Conservation (phyloP, 2,113 vertebrate species). For the Argyrosomus japonicus region DNA sequence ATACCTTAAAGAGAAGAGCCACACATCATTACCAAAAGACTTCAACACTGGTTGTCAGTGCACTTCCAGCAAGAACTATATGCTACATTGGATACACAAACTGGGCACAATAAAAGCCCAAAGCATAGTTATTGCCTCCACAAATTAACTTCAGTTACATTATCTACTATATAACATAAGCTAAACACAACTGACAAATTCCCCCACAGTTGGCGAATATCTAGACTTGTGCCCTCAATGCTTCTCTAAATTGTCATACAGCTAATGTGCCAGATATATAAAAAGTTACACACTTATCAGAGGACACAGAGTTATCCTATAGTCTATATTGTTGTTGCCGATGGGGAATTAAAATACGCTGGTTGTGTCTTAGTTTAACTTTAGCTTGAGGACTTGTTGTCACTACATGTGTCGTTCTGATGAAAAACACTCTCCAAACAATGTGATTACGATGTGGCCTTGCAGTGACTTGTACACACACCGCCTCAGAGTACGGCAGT, state of each 20-base stretch:
- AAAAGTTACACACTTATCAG: slow-evolving; percentile 36
- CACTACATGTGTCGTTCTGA: slow-evolving; percentile 70
- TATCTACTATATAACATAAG: slow-evolving; percentile 29
- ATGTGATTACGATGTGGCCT: slow-evolving; percentile 66
- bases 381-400: slow-evolving; percentile 66
- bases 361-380: slow-evolving; percentile 34
- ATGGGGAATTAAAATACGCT: slow-evolving; percentile 27
- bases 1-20: slow-evolving; percentile 20
- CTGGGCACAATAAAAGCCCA: slow-evolving; percentile 16
- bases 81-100: slow-evolving; percentile 8
- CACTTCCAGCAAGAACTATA: background rate
- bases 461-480: slow-evolving; percentile 52
- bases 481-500: slow-evolving; percentile 54
- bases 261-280: background rate
- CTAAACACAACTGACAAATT: slow-evolving; percentile 33
- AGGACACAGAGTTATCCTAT: slow-evolving; percentile 49
- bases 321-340: slow-evolving; percentile 26
- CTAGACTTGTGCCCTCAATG: slow-evolving; percentile 3
- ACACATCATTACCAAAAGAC: slow-evolving; percentile 18
- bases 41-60: slow-evolving; percentile 2
- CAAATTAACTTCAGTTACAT: slow-evolving; percentile 37
- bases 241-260: slow-evolving; percentile 26
- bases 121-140: slow-evolving; percentile 24
- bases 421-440: slow-evolving; percentile 58
- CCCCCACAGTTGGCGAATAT: slow-evolving; percentile 24